Base-by-base conservation (phyloP, 2,113 vertebrate genomes). In the Crocuta crocuta region DNA sequence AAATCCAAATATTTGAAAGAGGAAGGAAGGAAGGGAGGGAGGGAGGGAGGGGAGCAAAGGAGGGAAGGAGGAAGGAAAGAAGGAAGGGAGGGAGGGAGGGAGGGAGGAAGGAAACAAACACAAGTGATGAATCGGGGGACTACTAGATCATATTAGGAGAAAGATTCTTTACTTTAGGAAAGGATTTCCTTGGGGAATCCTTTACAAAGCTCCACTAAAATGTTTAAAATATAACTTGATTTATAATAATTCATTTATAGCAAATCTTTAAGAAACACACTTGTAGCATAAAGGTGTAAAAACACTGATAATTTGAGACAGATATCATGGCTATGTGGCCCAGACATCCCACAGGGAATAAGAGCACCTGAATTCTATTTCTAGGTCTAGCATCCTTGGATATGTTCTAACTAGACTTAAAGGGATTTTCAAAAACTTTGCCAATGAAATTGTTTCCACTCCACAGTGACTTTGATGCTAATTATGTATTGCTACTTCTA, bases 161-260 rank as follows among this genome's bases (percentile, higher is more conserved):
- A 28, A 68, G 43, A 68, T 33, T 74, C 24, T 74, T 81, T 86
- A 28, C 19, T 80, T 82, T 82, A 92, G 80, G 66, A 90, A 94
- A 95, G 39, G 39, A 76, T 93, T 94, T 93, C 63, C 74, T 80
- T 91, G 66, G 86, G 43, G 33, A 63, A 71, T 83, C 50, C 48
- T 85, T 96, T 94, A 88, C 5, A 88, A 31, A 89, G 66, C n/a
- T 89, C 74, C 9, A 74, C 24, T 63, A 87, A 63, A 84, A 94
- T 80, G 53, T 82, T 92, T 94, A 95, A 97, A 91, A 89, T 24
- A 90, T 26, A 28, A 89, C 2, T 63, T 95, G 50, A 80, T 95
- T 96, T 95, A 8, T 73, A 97, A 96, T 93, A 94, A 93, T 76
- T 90, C 53, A 91, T 82, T 94, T 94, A 83, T 24, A 94, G 16